Base-by-base conservation (phyloP, 2,113 vertebrate genomes). In the Vulpes lagopus region DNA sequence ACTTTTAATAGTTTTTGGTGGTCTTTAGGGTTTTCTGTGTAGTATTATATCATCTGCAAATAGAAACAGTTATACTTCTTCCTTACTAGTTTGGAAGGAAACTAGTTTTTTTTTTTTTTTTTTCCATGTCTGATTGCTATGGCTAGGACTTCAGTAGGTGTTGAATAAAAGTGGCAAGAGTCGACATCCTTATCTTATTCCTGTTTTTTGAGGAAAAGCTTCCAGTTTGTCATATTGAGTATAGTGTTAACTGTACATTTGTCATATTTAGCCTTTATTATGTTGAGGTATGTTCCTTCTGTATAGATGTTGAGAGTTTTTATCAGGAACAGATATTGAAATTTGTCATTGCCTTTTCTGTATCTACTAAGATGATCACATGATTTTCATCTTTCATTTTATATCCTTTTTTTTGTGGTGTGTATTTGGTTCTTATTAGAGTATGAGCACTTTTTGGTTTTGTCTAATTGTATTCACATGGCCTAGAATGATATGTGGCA, bases 351-450 rank as follows among this genome's bases (percentile, higher is more conserved):
- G 64, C 65, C 89, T 84, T 30, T 20, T 92, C 71, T 94, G 73
- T 69, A 69, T 69, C 16, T 69, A 69, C 67, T n/a, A n/a, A 69
- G 67, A 35, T 69, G 5, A 69, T 20, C 3, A 10, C 16, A 19
- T 35, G 67, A 19, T 35, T 69, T 69, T n/a, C 30, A 30, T 35
- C 65, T 69, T 35, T 69, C 67, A 69, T 69, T 69, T 35, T 69
- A 69, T 35, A 35, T 35, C 43, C 43, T 69, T n/a, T 35, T 69
- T 69, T 15, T 17, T 69, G 32, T 69, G 32, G 32, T 78, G 59
- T 95, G 32, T 85, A 2, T 73, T 95, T 19, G 25, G 9, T 91
- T 91, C 51, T 12, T 93, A 12, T 76, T 97, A 92, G 14, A 78
- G 12, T 35, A 85, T 83, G 38, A 64, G 5, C 25, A 38, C 62